phyloP scores from a whole-genome alignment of 2,888 invertebrate species.

The Drosophila atripex region DNA sequence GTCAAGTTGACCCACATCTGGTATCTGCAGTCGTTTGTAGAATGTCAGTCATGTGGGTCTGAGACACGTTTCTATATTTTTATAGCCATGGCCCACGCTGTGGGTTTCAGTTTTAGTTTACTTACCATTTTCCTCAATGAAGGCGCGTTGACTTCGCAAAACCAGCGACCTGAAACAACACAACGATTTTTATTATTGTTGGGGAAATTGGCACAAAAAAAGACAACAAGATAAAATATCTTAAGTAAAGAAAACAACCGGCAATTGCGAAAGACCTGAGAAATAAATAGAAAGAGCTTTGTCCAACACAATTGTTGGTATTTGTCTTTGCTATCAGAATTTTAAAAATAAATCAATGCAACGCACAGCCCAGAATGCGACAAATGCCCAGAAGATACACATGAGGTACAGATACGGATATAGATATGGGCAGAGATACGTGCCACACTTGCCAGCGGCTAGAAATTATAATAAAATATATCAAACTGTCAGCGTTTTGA shows the following conservation, averaged over 20 bases:
- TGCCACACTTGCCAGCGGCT: slow-evolving; percentile 45
- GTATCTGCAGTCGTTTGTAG: slow-evolving; percentile 31
- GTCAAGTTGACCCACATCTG: slow-evolving; percentile 73
- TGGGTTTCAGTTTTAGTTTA: slow-evolving; percentile 34
- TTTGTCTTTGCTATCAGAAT: slow-evolving; percentile 62
- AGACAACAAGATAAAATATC: slow-evolving; percentile 19
- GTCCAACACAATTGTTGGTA: slow-evolving; percentile 32
- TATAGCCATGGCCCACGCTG: slow-evolving; percentile 54
- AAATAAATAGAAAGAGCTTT: slow-evolving; percentile 11
- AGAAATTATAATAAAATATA: slow-evolving; percentile 79
- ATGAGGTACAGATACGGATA: slow-evolving; percentile 20
- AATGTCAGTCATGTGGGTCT: slow-evolving; percentile 62
- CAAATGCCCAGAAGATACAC: slow-evolving; percentile 23
- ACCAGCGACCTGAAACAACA: slow-evolving; percentile 82
- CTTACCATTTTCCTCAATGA: slow-evolving; percentile 83
- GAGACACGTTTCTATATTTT: slow-evolving; percentile 49
- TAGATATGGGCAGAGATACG: slow-evolving; percentile 23
- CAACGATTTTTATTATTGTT: slow-evolving; percentile 28
- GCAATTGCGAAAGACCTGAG: slow-evolving; percentile 24
- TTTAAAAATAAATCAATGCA: slow-evolving; percentile 75
- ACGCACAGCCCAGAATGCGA: slow-evolving; percentile 27
- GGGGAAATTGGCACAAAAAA: slow-evolving; percentile 37
- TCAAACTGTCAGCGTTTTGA: slow-evolving; percentile 78
- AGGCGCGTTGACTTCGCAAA: slow-evolving; percentile 82
- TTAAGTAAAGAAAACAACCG: slow-evolving; percentile 16